A percentile compares a stretch with the other conserved stretches of the same genome.
These are phyloP conservation scores for Barnardius zonarius DNA, from an alignment of 2,113 vertebrate species.

Conservation along the genomic window DNA sequence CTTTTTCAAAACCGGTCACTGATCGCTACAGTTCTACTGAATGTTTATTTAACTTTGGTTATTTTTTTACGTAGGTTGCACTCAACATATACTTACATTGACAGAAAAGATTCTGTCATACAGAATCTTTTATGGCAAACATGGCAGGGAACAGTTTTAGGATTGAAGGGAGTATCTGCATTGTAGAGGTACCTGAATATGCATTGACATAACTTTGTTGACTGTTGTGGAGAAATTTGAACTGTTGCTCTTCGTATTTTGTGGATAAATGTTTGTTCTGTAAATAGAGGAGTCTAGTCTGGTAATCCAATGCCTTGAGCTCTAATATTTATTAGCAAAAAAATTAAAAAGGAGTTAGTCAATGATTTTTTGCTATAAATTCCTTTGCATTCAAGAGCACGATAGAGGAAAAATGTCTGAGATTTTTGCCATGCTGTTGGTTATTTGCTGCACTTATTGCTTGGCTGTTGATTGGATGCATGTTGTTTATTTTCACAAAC, in stretches of 20 bases:
- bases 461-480: slow-evolving; percentile 19
- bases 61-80: background rate
- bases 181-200: background rate
- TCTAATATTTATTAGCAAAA: slow-evolving; percentile 2
- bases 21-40: background rate
- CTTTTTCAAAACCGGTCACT: background rate
- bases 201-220: background rate
- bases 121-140: background rate
- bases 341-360: slow-evolving; percentile 18
- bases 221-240: background rate
- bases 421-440: slow-evolving; percentile 22
- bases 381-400: background rate
- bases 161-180: background rate
- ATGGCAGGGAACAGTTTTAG: background rate
- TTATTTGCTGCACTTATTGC: background rate
- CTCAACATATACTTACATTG: background rate
- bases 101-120: background rate
- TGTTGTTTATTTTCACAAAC: slow-evolving; percentile 44
- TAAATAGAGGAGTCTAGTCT: background rate
- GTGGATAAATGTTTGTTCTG: slow-evolving; percentile 31
- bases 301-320: background rate
- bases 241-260: background rate
- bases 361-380: slow-evolving; percentile 39
- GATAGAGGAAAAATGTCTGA: slow-evolving; percentile 12
- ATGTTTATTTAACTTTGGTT: background rate